Evolutionary conservation across 1,140 invertebrate species (phyloP).

Genomic region (Brachionus sp.): DNA sequence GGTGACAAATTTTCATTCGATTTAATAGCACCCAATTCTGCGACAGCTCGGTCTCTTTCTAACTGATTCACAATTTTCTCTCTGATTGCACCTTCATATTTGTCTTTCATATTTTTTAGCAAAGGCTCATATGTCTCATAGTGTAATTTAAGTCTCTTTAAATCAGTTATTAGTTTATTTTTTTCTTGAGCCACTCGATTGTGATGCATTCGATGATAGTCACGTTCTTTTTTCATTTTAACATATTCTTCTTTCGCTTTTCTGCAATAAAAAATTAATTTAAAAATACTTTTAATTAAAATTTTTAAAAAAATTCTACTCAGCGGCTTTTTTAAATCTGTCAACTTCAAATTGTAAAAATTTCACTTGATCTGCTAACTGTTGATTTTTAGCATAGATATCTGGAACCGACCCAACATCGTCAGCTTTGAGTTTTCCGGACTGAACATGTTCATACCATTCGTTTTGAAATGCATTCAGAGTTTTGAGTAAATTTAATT

Average conservation of each 20-base stretch:
- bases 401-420: slow-evolving; percentile 56
- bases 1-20: not conserved
- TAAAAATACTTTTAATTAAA: not conserved
- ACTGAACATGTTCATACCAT: slow-evolving; percentile 51
- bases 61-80: slow-evolving; percentile 21
- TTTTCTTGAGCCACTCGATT: slow-evolving; percentile 60
- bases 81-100: slow-evolving; percentile 16
- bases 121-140: slow-evolving; percentile 31
- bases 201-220: slow-evolving; percentile 60
- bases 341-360: slow-evolving; percentile 54
- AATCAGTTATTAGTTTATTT: slow-evolving; percentile 54
- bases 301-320: slow-evolving; percentile 51
- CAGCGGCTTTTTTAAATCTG: slow-evolving; percentile 56
- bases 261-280: slow-evolving; percentile 48
- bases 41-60: slow-evolving; percentile 11
- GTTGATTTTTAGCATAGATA: slow-evolving; percentile 56
- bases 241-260: slow-evolving; percentile 59
- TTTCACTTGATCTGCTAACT: slow-evolving; percentile 57
- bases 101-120: slow-evolving; percentile 33
- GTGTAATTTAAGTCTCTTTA: slow-evolving; percentile 30
- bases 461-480: slow-evolving; percentile 59
- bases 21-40: slow-evolving; percentile 6
- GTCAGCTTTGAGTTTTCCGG: slow-evolving; percentile 51
- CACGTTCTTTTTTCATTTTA: slow-evolving; percentile 58
- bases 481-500: slow-evolving; percentile 56